Conservation (phyloP, 2,113 vertebrate species). For the Rhadina sibilatrix region DNA sequence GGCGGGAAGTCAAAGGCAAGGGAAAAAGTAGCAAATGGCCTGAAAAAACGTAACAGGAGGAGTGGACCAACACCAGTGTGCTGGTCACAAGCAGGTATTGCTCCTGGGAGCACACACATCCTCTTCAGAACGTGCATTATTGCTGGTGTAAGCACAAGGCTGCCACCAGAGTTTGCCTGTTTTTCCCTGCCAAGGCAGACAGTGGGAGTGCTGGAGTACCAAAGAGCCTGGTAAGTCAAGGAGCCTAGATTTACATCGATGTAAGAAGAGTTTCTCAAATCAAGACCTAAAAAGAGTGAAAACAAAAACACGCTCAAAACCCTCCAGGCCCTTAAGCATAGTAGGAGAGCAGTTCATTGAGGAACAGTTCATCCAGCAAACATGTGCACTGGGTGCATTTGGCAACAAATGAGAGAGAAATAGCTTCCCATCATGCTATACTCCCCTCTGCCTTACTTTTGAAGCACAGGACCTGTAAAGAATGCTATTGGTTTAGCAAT, state of each 20-base stretch:
- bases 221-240: background rate
- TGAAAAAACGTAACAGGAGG: background rate
- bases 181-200: background rate
- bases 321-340: background rate
- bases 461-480: background rate
- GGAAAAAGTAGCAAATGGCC: background rate
- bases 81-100: no score
- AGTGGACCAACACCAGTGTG: background rate
- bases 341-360: background rate
- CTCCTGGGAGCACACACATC: background rate
- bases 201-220: background rate
- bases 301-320: background rate
- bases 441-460: background rate
- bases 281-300: background rate
- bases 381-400: background rate
- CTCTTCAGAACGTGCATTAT: accelerated
- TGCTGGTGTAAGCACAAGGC: background rate
- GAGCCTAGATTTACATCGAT: background rate
- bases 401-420: background rate
- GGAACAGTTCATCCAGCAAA: background rate
- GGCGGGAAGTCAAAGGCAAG: background rate
- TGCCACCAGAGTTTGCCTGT: background rate
- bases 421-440: background rate
- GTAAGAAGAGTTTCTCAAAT: background rate
- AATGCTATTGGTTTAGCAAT: background rate